Conservation (phyloP, 1,140 invertebrate species). For the Aricia agestis region DNA sequence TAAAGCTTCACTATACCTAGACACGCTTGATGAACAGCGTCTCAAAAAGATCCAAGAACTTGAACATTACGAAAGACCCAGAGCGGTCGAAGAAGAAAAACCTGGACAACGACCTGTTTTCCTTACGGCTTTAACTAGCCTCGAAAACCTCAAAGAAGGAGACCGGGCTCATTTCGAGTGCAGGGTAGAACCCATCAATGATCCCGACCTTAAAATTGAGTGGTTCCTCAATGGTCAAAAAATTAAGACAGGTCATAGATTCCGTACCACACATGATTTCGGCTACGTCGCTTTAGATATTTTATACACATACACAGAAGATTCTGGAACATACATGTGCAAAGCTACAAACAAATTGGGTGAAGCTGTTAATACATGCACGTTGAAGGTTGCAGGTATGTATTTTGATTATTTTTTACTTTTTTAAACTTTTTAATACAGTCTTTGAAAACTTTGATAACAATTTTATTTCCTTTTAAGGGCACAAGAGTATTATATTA, state of each 20-base stretch:
- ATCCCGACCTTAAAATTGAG: conserved; percentile 95
- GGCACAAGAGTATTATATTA: conserved; percentile 88
- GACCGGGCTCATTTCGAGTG: conserved; percentile 97
- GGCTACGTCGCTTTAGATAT: conserved; percentile 97
- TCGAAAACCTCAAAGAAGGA: conserved; percentile 92
- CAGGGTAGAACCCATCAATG: conserved; percentile 95
- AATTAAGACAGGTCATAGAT: conserved; percentile 88
- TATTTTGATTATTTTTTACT: conserved; percentile 12
- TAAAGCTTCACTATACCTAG: conserved; percentile 88
- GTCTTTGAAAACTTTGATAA: conserved; percentile 2
- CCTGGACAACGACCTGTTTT: conserved; percentile 90
- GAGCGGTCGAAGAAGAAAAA: conserved; percentile 85
- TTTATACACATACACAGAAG: conserved; percentile 94
- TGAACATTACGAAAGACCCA: conserved; percentile 87
- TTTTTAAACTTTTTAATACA: not conserved
- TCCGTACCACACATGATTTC: conserved; percentile 95
- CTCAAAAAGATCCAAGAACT: conserved; percentile 92
- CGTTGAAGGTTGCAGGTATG: conserved; percentile 87
- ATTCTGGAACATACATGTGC: conserved; percentile 96
- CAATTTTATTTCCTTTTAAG: conserved; percentile 64
- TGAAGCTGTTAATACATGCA: conserved; percentile 94
- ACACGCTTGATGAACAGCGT: conserved; percentile 92
- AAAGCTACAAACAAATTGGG: conserved; percentile 94
- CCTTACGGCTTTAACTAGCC: conserved; percentile 88
- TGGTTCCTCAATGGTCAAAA: conserved; percentile 95